Conservation (phyloP, 1,140 invertebrate species). For the Drosophila nikananu region DNA sequence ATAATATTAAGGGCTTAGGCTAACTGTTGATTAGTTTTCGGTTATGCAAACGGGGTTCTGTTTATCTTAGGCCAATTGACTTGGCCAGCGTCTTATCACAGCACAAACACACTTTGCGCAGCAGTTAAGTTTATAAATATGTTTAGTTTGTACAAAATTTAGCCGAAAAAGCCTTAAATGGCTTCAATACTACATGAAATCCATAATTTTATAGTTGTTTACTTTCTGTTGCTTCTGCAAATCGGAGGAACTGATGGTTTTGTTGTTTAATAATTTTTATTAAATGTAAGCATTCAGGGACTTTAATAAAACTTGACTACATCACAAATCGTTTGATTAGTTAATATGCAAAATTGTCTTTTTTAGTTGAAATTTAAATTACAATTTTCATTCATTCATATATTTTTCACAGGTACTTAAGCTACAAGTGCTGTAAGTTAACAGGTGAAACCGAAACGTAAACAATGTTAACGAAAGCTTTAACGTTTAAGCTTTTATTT, state of each 20-base stretch:
- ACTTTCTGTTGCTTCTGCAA: background rate
- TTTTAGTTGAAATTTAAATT: background rate
- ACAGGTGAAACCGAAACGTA: slow-evolving; percentile 8
- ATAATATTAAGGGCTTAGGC: slow-evolving; percentile 60
- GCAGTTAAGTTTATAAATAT: slow-evolving; percentile 27
- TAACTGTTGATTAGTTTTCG: slow-evolving; percentile 73
- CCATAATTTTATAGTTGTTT: slow-evolving; percentile 1
- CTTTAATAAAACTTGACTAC: slow-evolving; percentile 37
- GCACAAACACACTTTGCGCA: slow-evolving; percentile 14
- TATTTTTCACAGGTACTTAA: background rate
- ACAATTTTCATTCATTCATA: background rate
- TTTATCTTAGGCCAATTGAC: slow-evolving; percentile 37
- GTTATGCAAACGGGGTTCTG: slow-evolving; percentile 55
- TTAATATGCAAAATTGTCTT: background rate
- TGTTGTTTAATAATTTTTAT: slow-evolving; percentile 21
- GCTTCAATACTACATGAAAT: slow-evolving; percentile 6
- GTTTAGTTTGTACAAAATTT: slow-evolving; percentile 24
- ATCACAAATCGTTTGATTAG: slow-evolving; percentile 7
- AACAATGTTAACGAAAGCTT: slow-evolving; percentile 30
- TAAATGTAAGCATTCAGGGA: slow-evolving; percentile 36
- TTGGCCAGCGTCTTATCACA: slow-evolving; percentile 11
- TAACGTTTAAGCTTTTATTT: slow-evolving; percentile 5
- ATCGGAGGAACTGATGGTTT: background rate
- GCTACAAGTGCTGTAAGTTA: background rate
- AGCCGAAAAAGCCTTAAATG: background rate